A percentile compares a stretch with the other conserved stretches of the same genome.
These are phyloP conservation scores for Apodemus agrarius DNA, from an alignment of 2,797 vertebrate species.

Conservation along the genomic window DNA sequence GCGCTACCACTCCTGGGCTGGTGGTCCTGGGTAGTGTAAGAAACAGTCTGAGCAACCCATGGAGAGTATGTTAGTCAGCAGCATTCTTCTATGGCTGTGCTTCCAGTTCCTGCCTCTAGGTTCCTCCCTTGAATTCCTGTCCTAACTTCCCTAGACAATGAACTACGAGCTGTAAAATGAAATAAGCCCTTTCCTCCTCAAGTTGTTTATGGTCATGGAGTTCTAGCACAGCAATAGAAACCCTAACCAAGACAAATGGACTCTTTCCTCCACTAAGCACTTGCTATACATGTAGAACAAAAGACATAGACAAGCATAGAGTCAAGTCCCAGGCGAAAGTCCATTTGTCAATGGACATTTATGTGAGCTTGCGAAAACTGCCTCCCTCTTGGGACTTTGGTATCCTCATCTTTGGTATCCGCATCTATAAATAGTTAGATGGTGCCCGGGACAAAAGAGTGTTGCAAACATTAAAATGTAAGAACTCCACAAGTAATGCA, in stretches of 20 bases:
- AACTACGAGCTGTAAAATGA: background rate
- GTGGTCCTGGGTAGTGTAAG: background rate
- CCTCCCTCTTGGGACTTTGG: conserved; percentile 45
- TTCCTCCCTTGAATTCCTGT: background rate
- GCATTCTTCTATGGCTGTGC: background rate
- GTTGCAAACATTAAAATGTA: conserved; percentile 19
- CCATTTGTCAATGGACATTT: conserved; percentile 36
- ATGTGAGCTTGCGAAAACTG: conserved; percentile 41
- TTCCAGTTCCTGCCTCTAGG: background rate
- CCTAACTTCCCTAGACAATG: background rate
- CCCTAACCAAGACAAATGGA: background rate
- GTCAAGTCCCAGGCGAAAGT: background rate
- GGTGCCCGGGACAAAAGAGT: background rate
- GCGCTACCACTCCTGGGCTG: too few relatives aligned
- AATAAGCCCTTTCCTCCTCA: background rate
- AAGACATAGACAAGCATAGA: background rate
- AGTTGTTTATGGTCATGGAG: too few relatives aligned
- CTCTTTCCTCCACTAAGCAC: background rate
- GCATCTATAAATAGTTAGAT: conserved; percentile 33
- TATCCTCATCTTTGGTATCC: background rate
- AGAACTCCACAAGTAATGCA: background rate
- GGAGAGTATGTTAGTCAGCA: background rate
- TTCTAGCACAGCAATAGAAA: background rate
- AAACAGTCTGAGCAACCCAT: background rate
- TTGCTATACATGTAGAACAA: background rate